These are phyloP conservation scores for Drosophila infuscata DNA, from an alignment of 2,888 invertebrate species.

Conservation along the genomic window DNA sequence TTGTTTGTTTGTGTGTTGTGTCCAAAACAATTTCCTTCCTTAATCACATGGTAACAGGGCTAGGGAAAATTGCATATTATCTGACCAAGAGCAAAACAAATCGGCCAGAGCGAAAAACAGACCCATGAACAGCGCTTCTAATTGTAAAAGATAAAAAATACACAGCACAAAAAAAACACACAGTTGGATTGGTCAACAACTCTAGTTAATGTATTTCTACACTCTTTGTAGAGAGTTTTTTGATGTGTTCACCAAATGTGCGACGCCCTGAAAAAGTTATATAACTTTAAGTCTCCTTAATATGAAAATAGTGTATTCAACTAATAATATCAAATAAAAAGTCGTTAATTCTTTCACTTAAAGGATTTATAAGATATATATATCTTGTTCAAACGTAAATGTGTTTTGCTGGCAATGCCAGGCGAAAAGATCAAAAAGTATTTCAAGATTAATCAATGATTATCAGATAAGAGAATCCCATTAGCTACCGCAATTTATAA, in stretches of 20 bases:
- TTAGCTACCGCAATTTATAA: background rate
- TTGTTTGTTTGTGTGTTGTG: slow-evolving; percentile 71
- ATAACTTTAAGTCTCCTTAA: background rate
- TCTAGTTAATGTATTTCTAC: slow-evolving; percentile 61
- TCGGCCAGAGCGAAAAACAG: slow-evolving; percentile 55
- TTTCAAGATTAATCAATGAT: background rate
- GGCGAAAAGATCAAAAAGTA: background rate
- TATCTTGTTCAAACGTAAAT: background rate
- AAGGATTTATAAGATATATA: background rate
- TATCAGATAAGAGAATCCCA: background rate
- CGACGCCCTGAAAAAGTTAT: background rate
- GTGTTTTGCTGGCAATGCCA: background rate
- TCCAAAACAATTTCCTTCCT: slow-evolving; percentile 85
- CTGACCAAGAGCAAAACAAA: slow-evolving; percentile 66
- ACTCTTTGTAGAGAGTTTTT: background rate
- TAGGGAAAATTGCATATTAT: slow-evolving; percentile 73
- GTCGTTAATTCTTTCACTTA: background rate
- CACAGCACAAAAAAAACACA: slow-evolving; percentile 37
- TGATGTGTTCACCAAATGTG: background rate
- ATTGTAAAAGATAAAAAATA: slow-evolving; percentile 74
- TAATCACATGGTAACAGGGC: slow-evolving; percentile 81
- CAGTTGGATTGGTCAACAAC: slow-evolving; percentile 57
- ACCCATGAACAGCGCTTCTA: slow-evolving; percentile 67
- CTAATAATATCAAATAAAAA: background rate
- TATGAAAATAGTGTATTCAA: background rate